Conservation (phyloP, 2,888 invertebrate genomes). For the Eudemis profundana region DNA sequence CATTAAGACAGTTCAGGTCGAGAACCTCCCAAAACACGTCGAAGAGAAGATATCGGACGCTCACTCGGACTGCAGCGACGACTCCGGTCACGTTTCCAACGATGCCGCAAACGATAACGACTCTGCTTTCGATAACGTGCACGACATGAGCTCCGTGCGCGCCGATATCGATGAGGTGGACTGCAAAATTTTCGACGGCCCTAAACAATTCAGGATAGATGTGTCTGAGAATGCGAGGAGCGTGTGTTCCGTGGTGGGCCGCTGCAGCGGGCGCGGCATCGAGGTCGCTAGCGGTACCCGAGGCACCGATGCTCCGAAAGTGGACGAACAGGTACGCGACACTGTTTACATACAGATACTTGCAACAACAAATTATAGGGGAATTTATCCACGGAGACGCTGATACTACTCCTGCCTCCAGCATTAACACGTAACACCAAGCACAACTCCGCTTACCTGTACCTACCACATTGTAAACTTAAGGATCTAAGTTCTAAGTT, state of each 20-base stretch:
- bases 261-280: conserved; percentile 77
- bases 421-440: conserved; percentile 46
- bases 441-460: conserved; percentile 52
- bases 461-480: no score
- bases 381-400: conserved; percentile 57
- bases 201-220: conserved; percentile 76
- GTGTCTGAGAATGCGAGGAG: conserved; percentile 72
- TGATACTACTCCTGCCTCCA: conserved; percentile 13
- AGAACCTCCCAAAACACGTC: conserved; percentile 73
- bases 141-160: conserved; percentile 64
- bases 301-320: conserved; percentile 80
- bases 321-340: conserved; percentile 84
- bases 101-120: conserved; percentile 91
- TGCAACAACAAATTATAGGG: conserved; percentile 75
- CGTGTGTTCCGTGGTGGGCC: conserved; percentile 79
- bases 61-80: conserved; percentile 90
- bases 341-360: conserved; percentile 78
- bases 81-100: conserved; percentile 93
- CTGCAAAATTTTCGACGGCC: conserved; percentile 70
- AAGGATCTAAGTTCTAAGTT: no score
- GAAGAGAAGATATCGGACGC: conserved; percentile 85
- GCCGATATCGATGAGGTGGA: conserved; percentile 70
- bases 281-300: conserved; percentile 84
- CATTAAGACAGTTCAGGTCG: conserved; percentile 70
- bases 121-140: conserved; percentile 68